Base-by-base conservation (phyloP, 2,888 invertebrate species). In the Himalopsyche kuldschensis region DNA sequence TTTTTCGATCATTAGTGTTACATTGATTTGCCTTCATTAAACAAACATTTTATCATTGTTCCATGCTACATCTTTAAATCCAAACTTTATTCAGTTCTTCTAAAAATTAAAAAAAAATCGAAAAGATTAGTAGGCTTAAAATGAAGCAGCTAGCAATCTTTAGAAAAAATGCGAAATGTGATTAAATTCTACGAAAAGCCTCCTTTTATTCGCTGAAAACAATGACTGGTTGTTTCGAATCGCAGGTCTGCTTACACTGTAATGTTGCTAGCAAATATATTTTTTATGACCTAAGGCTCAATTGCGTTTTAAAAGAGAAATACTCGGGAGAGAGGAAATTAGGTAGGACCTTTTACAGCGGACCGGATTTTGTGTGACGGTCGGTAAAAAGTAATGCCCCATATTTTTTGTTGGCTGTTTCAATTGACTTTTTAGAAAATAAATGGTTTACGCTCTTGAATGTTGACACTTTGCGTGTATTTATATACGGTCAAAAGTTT, bases 331-430 rank as follows among this genome's bases (percentile, higher is more conserved):
- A 69, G 69, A 69, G 69, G 69, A 69, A 69, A 69, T 69, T 69
- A 69, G 69, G 69, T 69, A 69, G 69, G 69, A 27, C 69, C 69
- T 69, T 69, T 69, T 69, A 69, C 69, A 69, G 69, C 69, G 27
- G 69, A 69, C 69, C 69, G 69, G 69, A 69, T 69, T 69, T 69
- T 69, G 69, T 69, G 69, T 69, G 69, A 69, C 69, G 69, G 69
- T 69, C 69, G 69, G 69, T 69, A 69, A 69, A 69, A 69, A 69
- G 69, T 69, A 69, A 69, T 69, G 69, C 69, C 69, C 69, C 69
- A 69, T 69, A 69, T 69, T 69, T 69, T 69, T 69, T 69, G 69
- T 69, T 27, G 69, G 30, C 69, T 69, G 69, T 69, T 69, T 69
- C 69, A 69, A 69, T 69, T 69, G 69, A 69, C 69, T 69, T 69